Evolutionary conservation across 1,140 invertebrate species (phyloP).

Genomic region (Coelopa frigida): DNA sequence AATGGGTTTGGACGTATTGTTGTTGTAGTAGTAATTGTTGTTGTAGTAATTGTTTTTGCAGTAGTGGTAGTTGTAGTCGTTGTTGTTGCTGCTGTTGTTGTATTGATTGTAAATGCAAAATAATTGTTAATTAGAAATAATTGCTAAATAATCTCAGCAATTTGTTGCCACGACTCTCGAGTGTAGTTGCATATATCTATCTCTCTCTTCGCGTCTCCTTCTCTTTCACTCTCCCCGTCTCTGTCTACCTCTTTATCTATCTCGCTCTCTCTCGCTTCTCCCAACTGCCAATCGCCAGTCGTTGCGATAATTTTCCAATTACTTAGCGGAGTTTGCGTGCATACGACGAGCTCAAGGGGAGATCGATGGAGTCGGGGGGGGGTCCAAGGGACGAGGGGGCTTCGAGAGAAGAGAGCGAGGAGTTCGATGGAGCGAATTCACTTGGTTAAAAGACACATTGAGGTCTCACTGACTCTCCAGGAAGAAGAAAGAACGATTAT

Average conservation of each 20-base stretch:
- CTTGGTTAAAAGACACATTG: no score
- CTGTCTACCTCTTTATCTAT: not conserved
- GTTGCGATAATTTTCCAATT: no score
- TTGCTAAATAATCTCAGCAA: slow-evolving; percentile 11
- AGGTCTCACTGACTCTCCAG: no score
- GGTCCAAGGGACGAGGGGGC: no score
- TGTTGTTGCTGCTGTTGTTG: slow-evolving; percentile 1
- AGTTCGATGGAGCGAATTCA: no score
- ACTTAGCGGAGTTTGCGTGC: no score
- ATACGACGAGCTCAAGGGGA: no score
- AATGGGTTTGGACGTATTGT: no score
- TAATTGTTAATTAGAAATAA: slow-evolving; percentile 12
- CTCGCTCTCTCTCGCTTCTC: not conserved
- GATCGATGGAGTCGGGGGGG: no score
- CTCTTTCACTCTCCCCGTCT: not conserved
- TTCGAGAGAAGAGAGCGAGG: no score
- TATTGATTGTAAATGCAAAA: slow-evolving; percentile 6
- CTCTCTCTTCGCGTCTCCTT: not conserved
- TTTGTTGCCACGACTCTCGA: slow-evolving; percentile 1
- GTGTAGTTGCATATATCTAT: not conserved
- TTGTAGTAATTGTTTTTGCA: not conserved
- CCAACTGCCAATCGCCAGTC: slow-evolving; percentile 5
- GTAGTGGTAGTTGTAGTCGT: slow-evolving; percentile 1
- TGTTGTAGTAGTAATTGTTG: no score
- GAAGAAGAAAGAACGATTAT: no score